Evolutionary conservation across 2,888 invertebrate genomes (phyloP), one percentile per base, ranked within the genome.

Genomic region (Eupithecia exiguata): DNA sequence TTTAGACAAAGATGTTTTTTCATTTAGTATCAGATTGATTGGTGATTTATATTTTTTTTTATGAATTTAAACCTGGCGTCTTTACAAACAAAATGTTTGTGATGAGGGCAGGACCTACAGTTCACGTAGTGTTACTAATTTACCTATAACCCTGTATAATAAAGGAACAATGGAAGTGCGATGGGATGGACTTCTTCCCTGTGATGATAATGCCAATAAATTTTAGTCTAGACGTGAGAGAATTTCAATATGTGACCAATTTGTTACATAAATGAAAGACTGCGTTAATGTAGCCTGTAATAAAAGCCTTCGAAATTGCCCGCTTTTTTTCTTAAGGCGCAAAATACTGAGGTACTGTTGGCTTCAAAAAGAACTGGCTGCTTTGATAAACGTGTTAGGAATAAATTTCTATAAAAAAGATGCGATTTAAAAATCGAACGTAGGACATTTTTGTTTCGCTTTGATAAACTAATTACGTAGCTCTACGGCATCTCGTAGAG

Each of bases 171-270:
- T n/a, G n/a, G n/a, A n/a, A n/a, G n/a, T n/a, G n/a, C n/a, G n/a
- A n/a, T n/a, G n/a, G n/a, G 58, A 58, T 25, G 18, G 5, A 63
- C 35, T 18, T 65, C 36, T 36, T 18, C 63, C 30, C 36, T 14
- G 5, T 18, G 35, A 65, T 36, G 40, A 66, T 66, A 66, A 40
- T 40, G 38, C 40, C 12, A 36, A 65, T 65, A 40, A 66, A 38
- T 49, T 10, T 49, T 35, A 25, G 68, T 68, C 68, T 49, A 68
- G 68, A 68, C 68, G 68, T 49, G n/a, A 49, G n/a, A 66, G 68
- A 46, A 49, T 68, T 68, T 68, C 46, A 68, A 35, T 49, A 68
- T 68, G 68, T 49, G 49, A 68, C 68, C 68, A 68, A 49, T 68
- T 68, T 68, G 68, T 18, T 14, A 49, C n/a, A 35, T n/a, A 30